These are phyloP conservation scores for Camponotus floridanus DNA, from an alignment of 1,140 invertebrate species.

Conservation along the genomic window DNA sequence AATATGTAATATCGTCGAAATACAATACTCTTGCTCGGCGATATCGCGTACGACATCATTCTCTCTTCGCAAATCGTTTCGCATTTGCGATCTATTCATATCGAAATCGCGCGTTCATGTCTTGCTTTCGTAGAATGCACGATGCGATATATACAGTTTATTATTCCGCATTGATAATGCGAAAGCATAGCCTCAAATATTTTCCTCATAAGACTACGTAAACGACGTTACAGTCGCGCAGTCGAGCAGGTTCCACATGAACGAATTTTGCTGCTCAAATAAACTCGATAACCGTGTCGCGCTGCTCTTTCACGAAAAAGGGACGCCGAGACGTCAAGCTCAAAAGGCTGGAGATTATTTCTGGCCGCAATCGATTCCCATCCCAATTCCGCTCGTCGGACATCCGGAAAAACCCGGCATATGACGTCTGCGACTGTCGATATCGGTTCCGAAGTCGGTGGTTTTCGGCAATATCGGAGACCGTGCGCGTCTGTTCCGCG, in stretches of 20 bases:
- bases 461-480: constrained; percentile 72
- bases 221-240: background rate
- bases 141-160: constrained; percentile 50
- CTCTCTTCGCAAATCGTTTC: constrained; percentile 10
- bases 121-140: constrained; percentile 37
- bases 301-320: constrained; percentile 20
- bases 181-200: background rate
- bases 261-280: constrained; percentile 45
- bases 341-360: constrained; percentile 62
- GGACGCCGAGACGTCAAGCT: constrained; percentile 46
- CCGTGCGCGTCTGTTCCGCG: constrained; percentile 1
- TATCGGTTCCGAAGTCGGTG: constrained; percentile 67
- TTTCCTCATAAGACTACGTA: background rate
- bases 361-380: constrained; percentile 62
- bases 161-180: constrained; percentile 34
- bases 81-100: constrained; percentile 52
- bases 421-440: constrained; percentile 69
- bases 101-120: constrained; percentile 45
- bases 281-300: constrained; percentile 48
- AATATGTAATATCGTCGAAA: constrained; percentile 62
- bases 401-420: constrained; percentile 65
- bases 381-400: constrained; percentile 49
- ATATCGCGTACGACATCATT: constrained; percentile 62
- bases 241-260: constrained; percentile 26
- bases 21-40: constrained; percentile 64